These are phyloP conservation scores for Julus scanicus DNA, from an alignment of 2,888 invertebrate species.

Conservation along the genomic window DNA sequence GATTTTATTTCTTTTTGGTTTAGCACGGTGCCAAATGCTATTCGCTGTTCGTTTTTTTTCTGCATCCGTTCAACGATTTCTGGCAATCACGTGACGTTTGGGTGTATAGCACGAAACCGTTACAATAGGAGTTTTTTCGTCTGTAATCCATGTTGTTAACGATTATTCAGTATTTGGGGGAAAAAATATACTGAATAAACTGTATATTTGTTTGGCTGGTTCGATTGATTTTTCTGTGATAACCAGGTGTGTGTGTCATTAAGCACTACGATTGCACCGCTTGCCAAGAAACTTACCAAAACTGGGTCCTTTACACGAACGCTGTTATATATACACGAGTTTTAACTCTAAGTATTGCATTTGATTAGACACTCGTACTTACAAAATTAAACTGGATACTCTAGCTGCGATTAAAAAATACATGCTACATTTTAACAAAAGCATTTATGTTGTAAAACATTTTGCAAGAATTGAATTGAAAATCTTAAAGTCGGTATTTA, in stretches of 20 bases:
- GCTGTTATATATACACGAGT: background rate
- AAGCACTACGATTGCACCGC: background rate
- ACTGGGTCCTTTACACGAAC: background rate
- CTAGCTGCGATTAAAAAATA: no score
- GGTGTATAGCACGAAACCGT: background rate
- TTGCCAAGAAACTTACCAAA: background rate
- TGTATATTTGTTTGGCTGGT: background rate
- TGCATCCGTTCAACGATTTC: background rate
- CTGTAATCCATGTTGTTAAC: background rate
- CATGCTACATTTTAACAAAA: no score
- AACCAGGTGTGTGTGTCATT: background rate
- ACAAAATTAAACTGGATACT: no score
- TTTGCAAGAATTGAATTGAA: no score
- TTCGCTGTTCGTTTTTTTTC: background rate
- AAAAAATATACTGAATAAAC: background rate
- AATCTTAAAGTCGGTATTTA: no score
- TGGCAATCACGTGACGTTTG: background rate
- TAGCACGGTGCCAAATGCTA: conserved; percentile 3
- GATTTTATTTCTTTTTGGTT: conserved; percentile 13
- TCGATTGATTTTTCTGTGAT: background rate
- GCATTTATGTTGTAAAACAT: no score
- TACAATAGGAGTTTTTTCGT: background rate
- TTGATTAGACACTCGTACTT: no score
- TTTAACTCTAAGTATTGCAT: no score
- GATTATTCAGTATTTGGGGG: background rate